Conservation (phyloP, 2,797 vertebrate species). For the Tinamus major region DNA sequence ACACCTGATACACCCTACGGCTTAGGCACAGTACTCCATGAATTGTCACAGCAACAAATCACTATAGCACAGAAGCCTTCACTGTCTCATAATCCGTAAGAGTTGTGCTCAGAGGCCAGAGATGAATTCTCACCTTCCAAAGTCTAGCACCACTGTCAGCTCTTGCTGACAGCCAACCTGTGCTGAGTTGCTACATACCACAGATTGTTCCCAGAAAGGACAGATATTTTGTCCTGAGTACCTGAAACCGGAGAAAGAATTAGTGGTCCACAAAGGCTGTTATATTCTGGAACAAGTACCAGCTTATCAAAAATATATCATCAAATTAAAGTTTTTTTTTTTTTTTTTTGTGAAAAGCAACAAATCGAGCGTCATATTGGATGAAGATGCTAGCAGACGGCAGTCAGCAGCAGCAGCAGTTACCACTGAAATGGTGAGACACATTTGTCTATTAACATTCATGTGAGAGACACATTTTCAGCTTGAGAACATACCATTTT, state of each 20-base stretch:
- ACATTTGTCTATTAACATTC: not conserved
- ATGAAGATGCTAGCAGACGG: not conserved
- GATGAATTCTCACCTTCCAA: not conserved
- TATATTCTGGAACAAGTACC: not conserved
- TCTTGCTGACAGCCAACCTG: not conserved
- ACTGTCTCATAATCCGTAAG: not conserved
- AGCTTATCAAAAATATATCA: not conserved
- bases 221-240: not conserved
- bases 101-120: not conserved
- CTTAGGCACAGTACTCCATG: not conserved
- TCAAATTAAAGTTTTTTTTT: not conserved
- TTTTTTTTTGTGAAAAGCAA: not conserved
- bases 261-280: accelerated
- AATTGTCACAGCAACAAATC: not conserved
- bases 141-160: not conserved
- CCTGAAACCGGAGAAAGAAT: not conserved
- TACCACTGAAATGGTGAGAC: not conserved
- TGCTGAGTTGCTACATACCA: not conserved
- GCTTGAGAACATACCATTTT: not conserved
- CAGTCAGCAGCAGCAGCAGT: not conserved
- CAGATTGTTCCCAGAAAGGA: not conserved
- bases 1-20: too few species aligned
- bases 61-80: not conserved
- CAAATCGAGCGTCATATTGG: too few species aligned
- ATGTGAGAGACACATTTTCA: not conserved